These are phyloP conservation scores for Onychostoma macrolepis DNA, from an alignment of 2,113 vertebrate species.

Conservation along the genomic window DNA sequence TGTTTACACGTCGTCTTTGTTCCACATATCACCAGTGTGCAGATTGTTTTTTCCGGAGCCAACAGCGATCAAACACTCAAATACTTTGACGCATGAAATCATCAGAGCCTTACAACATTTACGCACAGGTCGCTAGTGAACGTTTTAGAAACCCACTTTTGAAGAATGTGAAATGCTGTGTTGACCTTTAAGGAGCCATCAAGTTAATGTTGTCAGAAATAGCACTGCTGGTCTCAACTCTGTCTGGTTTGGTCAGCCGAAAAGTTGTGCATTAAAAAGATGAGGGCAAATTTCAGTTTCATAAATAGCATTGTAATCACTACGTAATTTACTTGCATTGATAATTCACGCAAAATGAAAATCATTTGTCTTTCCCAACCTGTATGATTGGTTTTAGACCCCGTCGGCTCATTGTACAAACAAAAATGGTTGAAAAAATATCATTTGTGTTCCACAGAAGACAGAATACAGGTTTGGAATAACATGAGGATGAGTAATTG, in stretches of 20 bases:
- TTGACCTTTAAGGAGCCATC: constrained; percentile 29
- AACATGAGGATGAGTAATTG: background rate
- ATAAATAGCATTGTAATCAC: background rate
- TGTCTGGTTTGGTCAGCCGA: background rate
- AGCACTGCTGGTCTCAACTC: background rate
- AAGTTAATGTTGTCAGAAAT: constrained; percentile 22
- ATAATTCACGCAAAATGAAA: background rate
- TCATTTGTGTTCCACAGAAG: background rate
- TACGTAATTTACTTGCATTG: background rate
- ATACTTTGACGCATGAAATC: constrained; percentile 25
- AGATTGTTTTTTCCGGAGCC: constrained; percentile 37
- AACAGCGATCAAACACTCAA: constrained; percentile 12
- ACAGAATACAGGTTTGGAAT: background rate
- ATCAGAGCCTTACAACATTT: constrained; percentile 25
- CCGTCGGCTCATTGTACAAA: background rate
- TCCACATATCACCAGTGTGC: constrained; percentile 29
- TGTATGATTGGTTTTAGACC: background rate
- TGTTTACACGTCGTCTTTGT: constrained; percentile 34
- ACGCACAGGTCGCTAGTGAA: background rate
- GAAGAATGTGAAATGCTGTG: constrained; percentile 9
- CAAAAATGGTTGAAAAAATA: background rate
- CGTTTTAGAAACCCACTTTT: background rate
- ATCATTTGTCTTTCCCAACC: background rate
- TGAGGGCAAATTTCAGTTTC: background rate
- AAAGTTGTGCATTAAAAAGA: background rate